Conservation (phyloP, 2,797 vertebrate species). For the Aldrovandia affinis region DNA sequence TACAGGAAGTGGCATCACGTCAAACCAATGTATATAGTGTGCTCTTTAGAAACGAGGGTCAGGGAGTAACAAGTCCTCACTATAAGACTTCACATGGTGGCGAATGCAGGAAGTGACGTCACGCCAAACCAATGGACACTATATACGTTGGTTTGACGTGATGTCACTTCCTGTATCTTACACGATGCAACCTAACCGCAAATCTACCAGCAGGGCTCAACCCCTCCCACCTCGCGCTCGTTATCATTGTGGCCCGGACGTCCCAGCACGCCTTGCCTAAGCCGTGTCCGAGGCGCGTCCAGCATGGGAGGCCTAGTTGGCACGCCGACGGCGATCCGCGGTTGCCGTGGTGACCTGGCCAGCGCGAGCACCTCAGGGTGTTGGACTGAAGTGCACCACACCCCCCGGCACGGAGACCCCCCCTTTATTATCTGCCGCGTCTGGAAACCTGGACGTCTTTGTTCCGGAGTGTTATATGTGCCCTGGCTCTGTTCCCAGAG, state of each 20-base stretch:
- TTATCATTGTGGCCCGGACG: conserved; percentile 76
- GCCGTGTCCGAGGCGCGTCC: conserved; percentile 72
- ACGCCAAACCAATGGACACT: no score
- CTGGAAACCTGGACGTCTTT: background rate
- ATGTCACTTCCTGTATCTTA: no score
- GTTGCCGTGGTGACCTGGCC: conserved; percentile 55
- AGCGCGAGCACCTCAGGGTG: conserved; percentile 40
- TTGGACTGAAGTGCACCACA: conserved; percentile 25
- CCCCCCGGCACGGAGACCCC: conserved; percentile 57
- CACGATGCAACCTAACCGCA: no score
- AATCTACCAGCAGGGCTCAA: conserved; percentile 31
- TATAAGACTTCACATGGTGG: no score
- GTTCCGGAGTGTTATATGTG: background rate
- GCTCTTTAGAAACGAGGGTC: no score
- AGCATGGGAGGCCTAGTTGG: conserved; percentile 69
- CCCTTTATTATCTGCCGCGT: conserved; percentile 20
- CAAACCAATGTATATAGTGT: no score
- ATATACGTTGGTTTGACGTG: no score
- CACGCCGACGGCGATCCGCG: conserved; percentile 58
- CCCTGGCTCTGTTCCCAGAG: background rate
- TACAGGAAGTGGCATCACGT: no score
- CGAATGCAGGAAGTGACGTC: no score
- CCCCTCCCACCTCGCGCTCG: conserved; percentile 65
- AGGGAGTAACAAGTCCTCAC: no score
- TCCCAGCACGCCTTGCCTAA: conserved; percentile 76